Conservation (phyloP, 1,140 invertebrate genomes). For the Caenorhabditis elegans region WBcel235 BX284604.4:10084501-10085000, state of each 20-base stretch:
- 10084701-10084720: conserved; percentile 45
- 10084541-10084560: conserved; percentile 62
- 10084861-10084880: conserved; percentile 51
- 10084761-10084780: conserved; percentile 45
- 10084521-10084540: conserved; percentile 62
- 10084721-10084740: conserved; percentile 33
- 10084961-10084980: conserved; percentile 51
- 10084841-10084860: conserved; percentile 43
- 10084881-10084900: conserved; percentile 46
- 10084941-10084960: conserved; percentile 53
- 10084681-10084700: conserved; percentile 40
- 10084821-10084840: conserved; percentile 47
- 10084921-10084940: conserved; percentile 51
- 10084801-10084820: conserved; percentile 48
- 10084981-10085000: conserved; percentile 46
- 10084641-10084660: conserved; percentile 29
- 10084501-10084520: conserved; percentile 62
- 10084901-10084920: conserved; percentile 46
- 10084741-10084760: conserved; percentile 32
- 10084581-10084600: conserved; percentile 40
- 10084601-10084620: conserved; percentile 45
- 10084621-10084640: conserved; percentile 42
- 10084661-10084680: conserved; percentile 27
- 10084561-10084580: conserved; percentile 49
- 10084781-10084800: conserved; percentile 40